These are phyloP conservation scores for Eulithis prunata DNA, from an alignment of 2,888 invertebrate genomes.

Conservation along the genomic window DNA sequence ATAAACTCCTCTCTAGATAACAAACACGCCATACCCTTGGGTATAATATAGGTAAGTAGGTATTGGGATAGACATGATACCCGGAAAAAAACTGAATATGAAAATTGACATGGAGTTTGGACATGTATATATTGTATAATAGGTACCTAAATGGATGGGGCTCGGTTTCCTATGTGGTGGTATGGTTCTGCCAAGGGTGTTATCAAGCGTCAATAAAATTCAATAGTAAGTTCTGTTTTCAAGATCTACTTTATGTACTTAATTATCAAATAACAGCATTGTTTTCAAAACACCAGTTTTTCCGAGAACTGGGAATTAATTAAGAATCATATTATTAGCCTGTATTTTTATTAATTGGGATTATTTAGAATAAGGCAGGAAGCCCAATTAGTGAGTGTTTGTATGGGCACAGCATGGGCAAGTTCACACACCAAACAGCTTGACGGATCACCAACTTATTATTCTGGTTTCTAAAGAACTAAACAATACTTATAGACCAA, in stretches of 20 bases:
- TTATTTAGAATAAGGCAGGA: constrained; percentile 16
- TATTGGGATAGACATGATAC: constrained; percentile 33
- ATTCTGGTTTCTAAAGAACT: no score
- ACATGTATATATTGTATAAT: constrained; percentile 66
- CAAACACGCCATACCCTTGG: constrained; percentile 23
- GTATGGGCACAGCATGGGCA: neutral
- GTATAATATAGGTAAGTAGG: constrained; percentile 25
- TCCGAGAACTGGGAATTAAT: neutral
- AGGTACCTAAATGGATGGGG: no score
- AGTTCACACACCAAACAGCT: neutral
- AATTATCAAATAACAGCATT: no score
- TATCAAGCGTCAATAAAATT: no score
- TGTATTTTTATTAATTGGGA: constrained; percentile 14
- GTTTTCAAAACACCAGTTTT: no score
- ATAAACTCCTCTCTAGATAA: neutral
- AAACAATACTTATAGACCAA: no score
- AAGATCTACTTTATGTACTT: neutral
- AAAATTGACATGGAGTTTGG: constrained; percentile 62
- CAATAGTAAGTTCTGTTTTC: neutral
- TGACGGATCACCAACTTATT: no score
- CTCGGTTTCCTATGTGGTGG: no score
- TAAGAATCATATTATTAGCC: constrained; percentile 4
- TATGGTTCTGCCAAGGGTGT: no score
- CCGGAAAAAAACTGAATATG: constrained; percentile 65
- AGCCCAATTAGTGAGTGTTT: constrained; percentile 16